These are phyloP conservation scores for Prionailurus bengalensis DNA, from an alignment of 2,113 vertebrate species.

Conservation along the genomic window DNA sequence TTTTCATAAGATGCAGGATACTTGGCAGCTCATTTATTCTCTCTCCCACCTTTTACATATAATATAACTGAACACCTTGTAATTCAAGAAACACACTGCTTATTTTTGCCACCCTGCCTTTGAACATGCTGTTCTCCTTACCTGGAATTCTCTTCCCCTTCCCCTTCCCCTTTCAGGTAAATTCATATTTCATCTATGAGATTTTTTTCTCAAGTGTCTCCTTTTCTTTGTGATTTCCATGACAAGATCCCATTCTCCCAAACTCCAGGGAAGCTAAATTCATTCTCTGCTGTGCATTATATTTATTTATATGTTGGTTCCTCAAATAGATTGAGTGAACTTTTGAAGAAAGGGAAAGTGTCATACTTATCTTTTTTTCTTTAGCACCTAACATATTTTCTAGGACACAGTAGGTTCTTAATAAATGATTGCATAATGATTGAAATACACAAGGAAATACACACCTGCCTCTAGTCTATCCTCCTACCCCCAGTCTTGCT, in stretches of 20 bases:
- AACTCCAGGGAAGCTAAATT: background rate
- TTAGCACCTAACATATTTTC: background rate
- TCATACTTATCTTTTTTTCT: background rate
- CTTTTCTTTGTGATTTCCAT: background rate
- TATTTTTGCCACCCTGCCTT: background rate
- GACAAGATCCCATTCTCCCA: background rate
- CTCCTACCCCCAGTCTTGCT: background rate
- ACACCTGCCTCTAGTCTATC: background rate
- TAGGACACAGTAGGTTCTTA: background rate
- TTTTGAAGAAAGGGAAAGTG: background rate
- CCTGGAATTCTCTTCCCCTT: background rate
- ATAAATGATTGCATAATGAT: background rate
- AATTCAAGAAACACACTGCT: background rate
- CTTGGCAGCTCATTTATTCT: background rate
- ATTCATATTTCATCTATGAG: background rate
- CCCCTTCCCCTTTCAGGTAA: background rate
- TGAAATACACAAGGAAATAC: background rate
- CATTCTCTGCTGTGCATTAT: background rate
- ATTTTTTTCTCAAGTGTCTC: background rate
- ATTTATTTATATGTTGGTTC: background rate
- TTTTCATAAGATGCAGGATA: background rate
- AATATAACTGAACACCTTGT: background rate
- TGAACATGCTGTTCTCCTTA: background rate
- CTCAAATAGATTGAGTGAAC: background rate
- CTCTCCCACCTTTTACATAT: background rate